Percentiles rank a stretch among this genome's conserved stretches.
Conservation (phyloP, 2,888 invertebrate genomes). For the Plebejus anna region DNA sequence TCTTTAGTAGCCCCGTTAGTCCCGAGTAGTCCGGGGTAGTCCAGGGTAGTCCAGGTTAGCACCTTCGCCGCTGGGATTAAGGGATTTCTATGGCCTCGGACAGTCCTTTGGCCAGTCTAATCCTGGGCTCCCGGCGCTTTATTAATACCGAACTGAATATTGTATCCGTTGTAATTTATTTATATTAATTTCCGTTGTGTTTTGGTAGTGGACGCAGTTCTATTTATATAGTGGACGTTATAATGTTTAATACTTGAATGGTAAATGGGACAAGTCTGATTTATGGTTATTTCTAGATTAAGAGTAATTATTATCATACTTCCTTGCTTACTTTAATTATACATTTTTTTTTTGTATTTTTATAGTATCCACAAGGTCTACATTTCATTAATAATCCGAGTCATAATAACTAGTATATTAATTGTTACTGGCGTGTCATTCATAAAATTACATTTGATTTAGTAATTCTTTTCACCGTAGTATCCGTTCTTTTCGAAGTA, state of each 20-base stretch:
- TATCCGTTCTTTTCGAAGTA: too few species aligned
- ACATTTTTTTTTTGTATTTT: too few species aligned
- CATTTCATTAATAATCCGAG: too few species aligned
- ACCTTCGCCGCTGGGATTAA: slow-evolving; percentile 28
- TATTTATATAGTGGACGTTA: background rate
- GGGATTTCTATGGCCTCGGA: slow-evolving; percentile 37
- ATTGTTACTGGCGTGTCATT: too few species aligned
- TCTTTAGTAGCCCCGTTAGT: slow-evolving; percentile 50
- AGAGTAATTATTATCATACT: background rate
- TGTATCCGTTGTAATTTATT: slow-evolving; percentile 10
- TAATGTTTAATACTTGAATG: too few species aligned
- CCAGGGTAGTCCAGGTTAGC: slow-evolving; percentile 37
- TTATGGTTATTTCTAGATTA: background rate
- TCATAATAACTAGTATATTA: too few species aligned
- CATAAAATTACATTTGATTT: too few species aligned
- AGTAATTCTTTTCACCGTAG: too few species aligned
- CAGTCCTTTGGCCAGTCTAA: slow-evolving; percentile 70
- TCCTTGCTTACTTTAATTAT: too few species aligned
- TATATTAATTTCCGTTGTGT: slow-evolving; percentile 20
- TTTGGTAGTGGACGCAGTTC: background rate
- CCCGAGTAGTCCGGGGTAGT: slow-evolving; percentile 62
- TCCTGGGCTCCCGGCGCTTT: slow-evolving; percentile 56
- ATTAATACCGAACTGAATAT: slow-evolving; percentile 41
- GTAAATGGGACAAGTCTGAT: background rate
- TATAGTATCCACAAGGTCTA: too few species aligned